Evolutionary conservation across 2,113 vertebrate genomes (phyloP), one percentile per base, ranked within the genome.

Genomic region (Falco punctatus): DNA sequence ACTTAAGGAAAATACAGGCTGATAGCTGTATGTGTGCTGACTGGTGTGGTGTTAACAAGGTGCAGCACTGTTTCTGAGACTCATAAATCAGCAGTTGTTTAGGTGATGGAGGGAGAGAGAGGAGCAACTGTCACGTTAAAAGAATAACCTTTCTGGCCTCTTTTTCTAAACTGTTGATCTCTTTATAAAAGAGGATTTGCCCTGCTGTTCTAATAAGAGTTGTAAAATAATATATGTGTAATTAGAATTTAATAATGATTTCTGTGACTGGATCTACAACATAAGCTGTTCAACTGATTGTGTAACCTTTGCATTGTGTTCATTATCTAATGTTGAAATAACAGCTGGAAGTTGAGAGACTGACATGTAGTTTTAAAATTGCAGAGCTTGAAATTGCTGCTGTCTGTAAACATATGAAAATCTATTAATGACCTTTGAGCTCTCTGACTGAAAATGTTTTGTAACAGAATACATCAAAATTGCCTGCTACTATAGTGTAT

Each of bases 331-430:
- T 92, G 91, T 89, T 88, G 87, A 95, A 90, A 89, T 94, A 96
- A 95, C 94, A 96, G 94, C 95, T 96, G 96, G 95, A 97, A 95
- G 73, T 77, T 80, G 70, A 86, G 90, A 87, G 86, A 95, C 84
- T 94, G 95, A 94, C 92, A 90, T 73, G 72, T 87, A 64, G 80
- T 85, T 97, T 88, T 92, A 90, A 97, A 97, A 96, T 95, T 94
- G 84, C 70, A 67, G 81, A 80, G 92, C 92, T 94, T 95, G 94
- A 97, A 96, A 97, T 96, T 90, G 85, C 94, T 96, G 87, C 94
- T 96, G 90, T 90, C 97, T 94, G 95, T 96, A 97, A 97, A 96
- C 96, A 93, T 90, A 86, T 61, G 81, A 94, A 95, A 96, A 94
- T 95, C 95, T 96, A 86, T 91, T 94, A 95, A 92, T 88, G 97